phyloP scores from a whole-genome alignment of 2,113 vertebrate genomes.

The Notarius quadriscutis region DNA sequence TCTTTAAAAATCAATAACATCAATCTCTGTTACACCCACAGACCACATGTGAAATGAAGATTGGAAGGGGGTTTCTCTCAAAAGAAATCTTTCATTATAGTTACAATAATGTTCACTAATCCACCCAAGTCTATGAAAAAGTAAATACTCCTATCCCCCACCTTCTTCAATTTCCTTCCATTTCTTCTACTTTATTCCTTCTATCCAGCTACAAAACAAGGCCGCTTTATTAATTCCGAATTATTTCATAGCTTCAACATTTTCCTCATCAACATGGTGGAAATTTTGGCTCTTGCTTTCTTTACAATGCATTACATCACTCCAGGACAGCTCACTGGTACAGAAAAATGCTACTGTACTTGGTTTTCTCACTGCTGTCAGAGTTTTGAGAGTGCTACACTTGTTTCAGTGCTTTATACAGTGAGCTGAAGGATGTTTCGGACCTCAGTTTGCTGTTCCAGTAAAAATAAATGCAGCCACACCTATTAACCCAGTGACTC shows the following conservation, averaged over 20 bases:
- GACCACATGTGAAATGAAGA: not conserved
- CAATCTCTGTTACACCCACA: not conserved
- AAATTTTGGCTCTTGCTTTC: not conserved
- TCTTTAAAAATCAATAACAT: not conserved
- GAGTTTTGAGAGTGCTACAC: not conserved
- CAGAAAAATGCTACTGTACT: not conserved
- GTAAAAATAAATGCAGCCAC: constrained; percentile 44
- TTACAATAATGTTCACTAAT: not conserved
- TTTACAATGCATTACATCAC: constrained; percentile 12
- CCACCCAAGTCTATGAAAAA: not conserved
- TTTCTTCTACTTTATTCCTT: not conserved
- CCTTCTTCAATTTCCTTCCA: not conserved
- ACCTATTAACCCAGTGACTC: constrained; percentile 42
- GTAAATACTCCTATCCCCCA: constrained; percentile 7
- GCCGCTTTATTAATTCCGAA: not conserved
- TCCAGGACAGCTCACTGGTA: not conserved
- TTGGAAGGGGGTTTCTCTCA: not conserved
- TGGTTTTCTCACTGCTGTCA: not conserved
- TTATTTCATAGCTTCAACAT: constrained; percentile 16
- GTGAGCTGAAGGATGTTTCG: not conserved
- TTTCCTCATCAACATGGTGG: constrained; percentile 5
- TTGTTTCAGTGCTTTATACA: not conserved
- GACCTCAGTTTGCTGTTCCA: not conserved
- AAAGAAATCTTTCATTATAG: not conserved
- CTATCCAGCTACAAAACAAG: constrained; percentile 4